Evolutionary conservation across 2,888 invertebrate species (phyloP), one percentile per base, ranked within the genome.

Genomic region (Odontocolon sp.): DNA sequence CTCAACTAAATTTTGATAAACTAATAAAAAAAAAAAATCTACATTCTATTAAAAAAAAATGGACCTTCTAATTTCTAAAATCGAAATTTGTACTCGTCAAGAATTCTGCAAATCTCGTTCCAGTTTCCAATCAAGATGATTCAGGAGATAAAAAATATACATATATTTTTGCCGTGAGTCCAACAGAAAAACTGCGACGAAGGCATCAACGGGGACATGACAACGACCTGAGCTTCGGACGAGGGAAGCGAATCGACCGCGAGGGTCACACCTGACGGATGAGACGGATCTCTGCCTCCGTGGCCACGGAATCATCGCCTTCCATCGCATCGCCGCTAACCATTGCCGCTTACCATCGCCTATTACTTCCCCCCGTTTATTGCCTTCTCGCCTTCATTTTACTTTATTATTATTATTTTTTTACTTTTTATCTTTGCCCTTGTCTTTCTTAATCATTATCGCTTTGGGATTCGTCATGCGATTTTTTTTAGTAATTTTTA

Each of bases 201-300:
- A 63, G 59, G n/a, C n/a, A n/a, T 31, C 69, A 45, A 50, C 26
- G 38, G 16, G 59, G 72, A 68, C 70, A n/a, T n/a, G 78, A 70
- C 76, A 74, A 79, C 52, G 79, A 79, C 77, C 75, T 52, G 63
- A n/a, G n/a, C n/a, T n/a, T n/a, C 67, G 66, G 50, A 38, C 23
- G 47, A 47, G 45, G 33, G 47, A 68, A 74, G 77, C 61, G 68
- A 67, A 78, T 78, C 72, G 75, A 66, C 74, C 69, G 61, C 69
- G 73, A 75, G 77, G 85, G 84, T 84, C 84, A 85, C 86, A 86
- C 86, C 85, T 84, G 85, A 85, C 79, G 80, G 78, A 84, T 81
- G 78, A 78, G 78, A 76, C 83, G 84, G 83, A 84, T 83, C 81
- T 84, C 78, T 80, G 81, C 75, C 73, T 80, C 70, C 74, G 74